phyloP scores from a whole-genome alignment of 1,140 invertebrate species.

The Spodoptera frugiperda region DNA sequence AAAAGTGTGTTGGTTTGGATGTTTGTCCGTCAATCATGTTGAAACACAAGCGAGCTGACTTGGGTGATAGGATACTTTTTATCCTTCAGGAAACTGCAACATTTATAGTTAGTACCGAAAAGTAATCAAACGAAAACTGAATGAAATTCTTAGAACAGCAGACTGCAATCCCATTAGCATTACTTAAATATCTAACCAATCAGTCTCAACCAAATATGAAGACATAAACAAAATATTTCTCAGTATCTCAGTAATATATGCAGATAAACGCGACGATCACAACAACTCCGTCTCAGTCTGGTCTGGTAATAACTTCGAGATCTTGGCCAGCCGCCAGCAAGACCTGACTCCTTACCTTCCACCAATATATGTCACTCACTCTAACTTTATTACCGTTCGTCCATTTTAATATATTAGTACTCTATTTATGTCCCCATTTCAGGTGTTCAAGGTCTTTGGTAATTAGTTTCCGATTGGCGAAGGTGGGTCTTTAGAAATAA shows the following conservation, averaged over 20 bases:
- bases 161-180: no score
- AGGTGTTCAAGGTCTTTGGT: conserved; percentile 4
- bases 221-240: conserved; percentile 20
- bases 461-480: conserved; percentile 15
- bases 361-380: conserved; percentile 30
- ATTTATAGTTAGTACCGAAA: no score
- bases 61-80: no score
- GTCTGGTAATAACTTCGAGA: conserved; percentile 46
- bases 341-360: background rate
- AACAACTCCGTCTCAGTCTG: conserved; percentile 38
- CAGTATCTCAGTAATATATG: conserved; percentile 17
- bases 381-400: conserved; percentile 24
- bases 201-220: background rate
- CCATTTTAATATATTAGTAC: conserved; percentile 28
- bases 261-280: conserved; percentile 34
- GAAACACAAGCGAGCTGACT: no score
- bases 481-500: background rate
- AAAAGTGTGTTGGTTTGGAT: no score
- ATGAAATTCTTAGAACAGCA: no score
- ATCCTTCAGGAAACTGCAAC: no score
- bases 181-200: no score
- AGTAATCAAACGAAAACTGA: background rate
- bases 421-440: conserved; percentile 16
- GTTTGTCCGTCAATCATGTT: no score
- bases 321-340: conserved; percentile 42